Percentiles rank a stretch among this genome's conserved stretches.
These are phyloP conservation scores for Acestrorhynchus altus DNA, from an alignment of 2,797 vertebrate genomes.

Conservation along the genomic window DNA sequence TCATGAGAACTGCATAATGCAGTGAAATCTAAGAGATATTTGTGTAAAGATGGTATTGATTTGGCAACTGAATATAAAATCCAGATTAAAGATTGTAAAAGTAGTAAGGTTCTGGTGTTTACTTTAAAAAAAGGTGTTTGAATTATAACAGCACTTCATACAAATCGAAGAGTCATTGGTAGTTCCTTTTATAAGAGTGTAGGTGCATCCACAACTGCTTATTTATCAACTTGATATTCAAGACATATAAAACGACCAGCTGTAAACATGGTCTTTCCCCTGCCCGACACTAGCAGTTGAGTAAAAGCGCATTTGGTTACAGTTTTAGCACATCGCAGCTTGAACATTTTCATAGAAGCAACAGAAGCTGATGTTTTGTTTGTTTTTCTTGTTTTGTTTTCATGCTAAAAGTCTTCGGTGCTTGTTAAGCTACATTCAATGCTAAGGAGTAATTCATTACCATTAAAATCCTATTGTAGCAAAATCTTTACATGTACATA, in stretches of 20 bases:
- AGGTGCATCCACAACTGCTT: neutral
- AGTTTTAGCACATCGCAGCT: neutral
- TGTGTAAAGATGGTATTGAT: too few relatives aligned
- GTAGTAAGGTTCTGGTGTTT: too few relatives aligned
- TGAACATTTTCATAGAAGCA: slow-evolving; percentile 32
- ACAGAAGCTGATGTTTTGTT: slow-evolving; percentile 42
- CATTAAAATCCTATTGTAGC: slow-evolving; percentile 24
- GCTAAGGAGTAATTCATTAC: slow-evolving; percentile 30
- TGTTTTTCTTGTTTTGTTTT: slow-evolving; percentile 25
- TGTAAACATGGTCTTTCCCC: neutral
- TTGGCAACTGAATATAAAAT: too few relatives aligned
- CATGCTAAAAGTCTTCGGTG: slow-evolving; percentile 40
- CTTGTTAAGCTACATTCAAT: slow-evolving; percentile 45
- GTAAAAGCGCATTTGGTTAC: neutral
- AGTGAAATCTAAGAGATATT: too few relatives aligned
- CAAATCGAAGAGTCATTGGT: too few relatives aligned
- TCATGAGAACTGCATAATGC: too few relatives aligned
- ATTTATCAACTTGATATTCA: neutral
- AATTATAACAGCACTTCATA: too few relatives aligned
- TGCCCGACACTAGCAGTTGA: neutral
- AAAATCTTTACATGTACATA: neutral
- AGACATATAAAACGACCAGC: neutral
- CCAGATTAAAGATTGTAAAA: too few relatives aligned
- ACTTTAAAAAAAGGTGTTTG: too few relatives aligned
- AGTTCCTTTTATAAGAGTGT: too few relatives aligned